phyloP scores from a whole-genome alignment of 2,888 invertebrate genomes.

The Leptopilina syphax region DNA sequence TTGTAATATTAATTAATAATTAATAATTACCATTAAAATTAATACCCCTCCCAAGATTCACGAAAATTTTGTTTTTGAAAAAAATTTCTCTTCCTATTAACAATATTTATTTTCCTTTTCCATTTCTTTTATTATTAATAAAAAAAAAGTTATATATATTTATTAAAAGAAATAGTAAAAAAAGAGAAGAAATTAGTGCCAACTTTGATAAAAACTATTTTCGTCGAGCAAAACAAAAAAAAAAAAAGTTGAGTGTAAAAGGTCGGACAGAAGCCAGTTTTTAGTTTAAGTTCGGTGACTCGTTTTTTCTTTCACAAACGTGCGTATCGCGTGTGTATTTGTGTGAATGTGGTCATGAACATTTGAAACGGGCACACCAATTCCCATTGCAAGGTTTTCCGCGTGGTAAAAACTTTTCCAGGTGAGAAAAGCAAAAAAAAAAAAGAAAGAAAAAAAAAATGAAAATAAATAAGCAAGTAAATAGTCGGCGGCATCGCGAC shows the following conservation, averaged over 20 bases:
- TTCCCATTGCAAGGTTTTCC: conserved; percentile 9
- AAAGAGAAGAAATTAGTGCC: conserved; percentile 2
- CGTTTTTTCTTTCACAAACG: conserved; percentile 18
- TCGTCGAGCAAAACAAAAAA: neutral
- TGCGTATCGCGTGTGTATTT: neutral
- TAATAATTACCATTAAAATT: too few relatives aligned
- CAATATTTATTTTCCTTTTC: too few relatives aligned
- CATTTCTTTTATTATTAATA: too few relatives aligned
- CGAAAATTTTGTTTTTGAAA: too few relatives aligned
- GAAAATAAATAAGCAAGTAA: conserved; percentile 37
- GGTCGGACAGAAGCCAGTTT: conserved; percentile 32
- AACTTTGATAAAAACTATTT: conserved; percentile 8
- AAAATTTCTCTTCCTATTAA: too few relatives aligned
- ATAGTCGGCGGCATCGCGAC: conserved; percentile 33
- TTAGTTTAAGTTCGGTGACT: neutral
- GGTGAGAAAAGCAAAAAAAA: conserved; percentile 20
- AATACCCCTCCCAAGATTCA: too few relatives aligned
- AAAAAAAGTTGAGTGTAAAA: conserved; percentile 5
- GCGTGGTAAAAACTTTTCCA: conserved; percentile 12
- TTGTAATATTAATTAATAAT: too few relatives aligned
- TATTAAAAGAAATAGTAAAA: neutral
- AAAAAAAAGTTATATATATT: too few relatives aligned
- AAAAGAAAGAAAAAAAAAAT: conserved; percentile 23
- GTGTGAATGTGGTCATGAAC: neutral
- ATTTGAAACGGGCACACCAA: conserved; percentile 21